phyloP scores from a whole-genome alignment of 2,797 vertebrate species.

The Arrhamphus sclerolepis region DNA sequence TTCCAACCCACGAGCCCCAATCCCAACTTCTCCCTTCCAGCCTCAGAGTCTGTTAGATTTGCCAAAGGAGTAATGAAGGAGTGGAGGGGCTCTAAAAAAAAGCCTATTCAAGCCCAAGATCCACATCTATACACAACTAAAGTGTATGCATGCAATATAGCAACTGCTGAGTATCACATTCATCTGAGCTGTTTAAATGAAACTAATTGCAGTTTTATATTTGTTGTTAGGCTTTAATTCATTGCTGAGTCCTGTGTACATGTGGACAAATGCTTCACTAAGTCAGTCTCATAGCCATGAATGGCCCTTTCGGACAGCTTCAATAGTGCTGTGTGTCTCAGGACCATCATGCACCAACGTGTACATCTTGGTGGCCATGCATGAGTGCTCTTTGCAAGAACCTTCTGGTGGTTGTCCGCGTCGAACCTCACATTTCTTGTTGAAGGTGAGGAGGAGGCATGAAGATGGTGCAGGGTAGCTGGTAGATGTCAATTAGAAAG shows the following conservation, averaged over 20 bases:
- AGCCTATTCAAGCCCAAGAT: slow-evolving; percentile 33
- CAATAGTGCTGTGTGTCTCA: slow-evolving; percentile 15
- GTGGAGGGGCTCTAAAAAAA: slow-evolving; percentile 30
- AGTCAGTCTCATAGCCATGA: too few species aligned
- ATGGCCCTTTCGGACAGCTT: slow-evolving; percentile 30
- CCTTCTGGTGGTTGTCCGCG: slow-evolving; percentile 23
- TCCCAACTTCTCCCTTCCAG: slow-evolving; percentile 38
- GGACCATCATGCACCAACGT: slow-evolving; percentile 55
- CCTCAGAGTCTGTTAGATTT: slow-evolving; percentile 37
- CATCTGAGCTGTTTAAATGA: slow-evolving; percentile 21
- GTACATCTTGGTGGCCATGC: slow-evolving; percentile 50
- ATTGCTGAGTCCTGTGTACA: slow-evolving; percentile 29
- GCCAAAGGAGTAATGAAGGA: slow-evolving; percentile 46
- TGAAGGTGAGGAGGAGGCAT: slow-evolving; percentile 51
- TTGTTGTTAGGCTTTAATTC: slow-evolving; percentile 14
- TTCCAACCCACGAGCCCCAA: slow-evolving; percentile 41
- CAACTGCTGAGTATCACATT: slow-evolving; percentile 25
- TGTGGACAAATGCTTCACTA: slow-evolving; percentile 28
- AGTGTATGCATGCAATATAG: slow-evolving; percentile 10
- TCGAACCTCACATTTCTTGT: slow-evolving; percentile 12
- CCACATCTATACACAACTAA: slow-evolving; percentile 20
- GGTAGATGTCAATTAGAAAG: slow-evolving; percentile 35
- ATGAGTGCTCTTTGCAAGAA: slow-evolving; percentile 59
- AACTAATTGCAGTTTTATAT: slow-evolving; percentile 19
- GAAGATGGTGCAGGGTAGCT: slow-evolving; percentile 46